A percentile compares a stretch with the other conserved stretches of the same genome.
phyloP scores from a whole-genome alignment of 2,113 vertebrate genomes.

The Hippoglossus stenolepis region DNA sequence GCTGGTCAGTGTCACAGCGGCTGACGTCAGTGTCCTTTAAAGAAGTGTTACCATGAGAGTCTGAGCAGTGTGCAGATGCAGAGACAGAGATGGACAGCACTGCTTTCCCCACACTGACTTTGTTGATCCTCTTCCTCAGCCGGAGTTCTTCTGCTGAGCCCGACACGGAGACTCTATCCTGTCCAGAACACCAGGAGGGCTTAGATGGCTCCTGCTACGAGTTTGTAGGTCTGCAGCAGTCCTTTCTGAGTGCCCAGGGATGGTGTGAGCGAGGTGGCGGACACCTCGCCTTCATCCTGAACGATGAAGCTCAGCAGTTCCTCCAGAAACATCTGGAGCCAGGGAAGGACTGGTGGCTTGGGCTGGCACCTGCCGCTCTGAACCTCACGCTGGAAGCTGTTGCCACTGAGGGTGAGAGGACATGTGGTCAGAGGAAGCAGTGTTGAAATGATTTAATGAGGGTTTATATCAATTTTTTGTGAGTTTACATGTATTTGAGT shows the following conservation, averaged over 20 bases:
- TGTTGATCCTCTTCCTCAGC: conserved; percentile 60
- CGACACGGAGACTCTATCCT: conserved; percentile 62
- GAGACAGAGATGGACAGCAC: conserved; percentile 71
- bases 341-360: conserved; percentile 92
- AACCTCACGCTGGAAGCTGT: conserved; percentile 82
- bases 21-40: conserved; percentile 64
- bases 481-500: background rate
- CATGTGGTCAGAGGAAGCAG: background rate
- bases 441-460: background rate
- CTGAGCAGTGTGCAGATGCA: conserved; percentile 44
- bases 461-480: background rate
- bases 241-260: conserved; percentile 86
- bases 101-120: conserved; percentile 40
- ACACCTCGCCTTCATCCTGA: conserved; percentile 90
- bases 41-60: conserved; percentile 43
- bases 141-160: conserved; percentile 59
- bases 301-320: conserved; percentile 89
- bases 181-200: conserved; percentile 84
- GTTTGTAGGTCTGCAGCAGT: conserved; percentile 82
- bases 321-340: conserved; percentile 86
- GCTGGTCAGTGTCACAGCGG: conserved; percentile 12
- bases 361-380: conserved; percentile 82
- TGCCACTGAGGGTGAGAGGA: conserved; percentile 73
- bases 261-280: conserved; percentile 94
- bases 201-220: conserved; percentile 92